A percentile compares a stretch with the other conserved stretches of the same genome.
Conservation (phyloP, 2,797 vertebrate species). For the Botia almorhae region DNA sequence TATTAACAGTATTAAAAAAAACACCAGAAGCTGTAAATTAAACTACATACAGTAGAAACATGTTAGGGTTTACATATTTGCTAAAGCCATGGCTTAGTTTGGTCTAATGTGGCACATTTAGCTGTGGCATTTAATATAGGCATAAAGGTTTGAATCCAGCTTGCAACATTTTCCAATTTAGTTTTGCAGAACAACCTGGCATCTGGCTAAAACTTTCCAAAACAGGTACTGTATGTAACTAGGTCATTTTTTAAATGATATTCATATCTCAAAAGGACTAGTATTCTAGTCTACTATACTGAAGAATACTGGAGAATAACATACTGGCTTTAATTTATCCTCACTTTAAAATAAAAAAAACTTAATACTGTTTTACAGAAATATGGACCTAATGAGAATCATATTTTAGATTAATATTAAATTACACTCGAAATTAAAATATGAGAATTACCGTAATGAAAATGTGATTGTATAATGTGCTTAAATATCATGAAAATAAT, state of each 20-base stretch:
- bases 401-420: neutral
- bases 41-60: neutral
- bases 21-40: neutral
- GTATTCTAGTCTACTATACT: too few species aligned
- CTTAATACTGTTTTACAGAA: neutral
- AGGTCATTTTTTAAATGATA: neutral
- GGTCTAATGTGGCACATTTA: neutral
- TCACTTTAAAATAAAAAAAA: neutral
- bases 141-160: neutral
- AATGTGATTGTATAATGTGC: neutral
- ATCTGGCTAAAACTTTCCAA: neutral
- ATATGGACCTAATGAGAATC: neutral
- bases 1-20: slow-evolving; percentile 13
- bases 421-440: neutral
- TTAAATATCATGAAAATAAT: too few species aligned
- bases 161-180: neutral
- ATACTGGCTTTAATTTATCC: neutral
- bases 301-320: neutral
- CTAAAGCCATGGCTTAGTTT: neutral
- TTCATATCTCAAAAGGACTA: too few species aligned
- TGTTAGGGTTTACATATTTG: neutral
- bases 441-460: neutral
- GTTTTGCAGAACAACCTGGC: neutral
- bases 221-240: neutral
- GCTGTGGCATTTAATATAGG: neutral